These are phyloP conservation scores for Cephus pulcher DNA, from an alignment of 2,888 invertebrate species.

Conservation along the genomic window DNA sequence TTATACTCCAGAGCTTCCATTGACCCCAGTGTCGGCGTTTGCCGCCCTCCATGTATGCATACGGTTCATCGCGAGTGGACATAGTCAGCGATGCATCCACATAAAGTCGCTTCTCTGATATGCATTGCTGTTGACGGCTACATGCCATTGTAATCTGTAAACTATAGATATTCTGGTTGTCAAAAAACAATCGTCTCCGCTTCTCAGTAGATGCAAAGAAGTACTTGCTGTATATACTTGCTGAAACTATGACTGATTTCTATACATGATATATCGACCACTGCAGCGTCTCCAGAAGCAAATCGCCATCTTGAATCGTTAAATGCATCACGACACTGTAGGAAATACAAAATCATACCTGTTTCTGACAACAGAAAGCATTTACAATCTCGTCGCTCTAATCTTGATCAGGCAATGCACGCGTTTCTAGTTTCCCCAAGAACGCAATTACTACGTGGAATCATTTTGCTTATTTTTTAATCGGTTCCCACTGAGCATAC, in stretches of 20 bases:
- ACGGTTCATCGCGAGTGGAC: background rate
- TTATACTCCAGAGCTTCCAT: conserved; percentile 16
- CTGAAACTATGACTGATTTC: background rate
- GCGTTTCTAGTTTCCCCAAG: too few species aligned
- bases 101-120: background rate
- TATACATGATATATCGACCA: too few species aligned
- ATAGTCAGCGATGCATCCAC: background rate
- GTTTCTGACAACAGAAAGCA: background rate
- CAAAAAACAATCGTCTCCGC: background rate
- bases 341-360: background rate
- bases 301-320: background rate
- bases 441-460: too few species aligned
- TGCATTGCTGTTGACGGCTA: background rate
- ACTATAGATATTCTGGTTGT: background rate
- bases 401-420: background rate
- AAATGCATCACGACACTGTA: background rate
- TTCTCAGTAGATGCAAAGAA: background rate
- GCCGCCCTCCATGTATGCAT: background rate
- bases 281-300: too few species aligned
- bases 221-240: background rate
- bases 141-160: background rate
- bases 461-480: background rate
- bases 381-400: background rate
- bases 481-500: background rate
- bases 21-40: conserved; percentile 10